A percentile compares a stretch with the other conserved stretches of the same genome.
phyloP scores from a whole-genome alignment of 2,888 invertebrate genomes.

The Ganaspis brasiliensis region DNA sequence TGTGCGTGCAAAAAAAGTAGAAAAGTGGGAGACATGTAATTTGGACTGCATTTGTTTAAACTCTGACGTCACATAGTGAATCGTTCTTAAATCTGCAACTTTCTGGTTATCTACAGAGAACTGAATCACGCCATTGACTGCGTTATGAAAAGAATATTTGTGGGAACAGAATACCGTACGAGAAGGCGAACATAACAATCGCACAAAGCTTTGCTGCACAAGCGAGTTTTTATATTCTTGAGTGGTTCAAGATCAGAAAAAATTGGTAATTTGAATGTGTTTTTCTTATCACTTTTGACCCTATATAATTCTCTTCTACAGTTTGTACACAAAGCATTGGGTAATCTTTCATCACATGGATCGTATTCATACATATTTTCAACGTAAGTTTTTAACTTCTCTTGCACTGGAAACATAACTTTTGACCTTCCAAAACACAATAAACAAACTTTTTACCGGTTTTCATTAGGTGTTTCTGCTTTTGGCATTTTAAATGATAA shows the following conservation, averaged over 20 bases:
- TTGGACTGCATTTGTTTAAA: too few species aligned
- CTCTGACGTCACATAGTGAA: too few species aligned
- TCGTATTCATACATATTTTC: slow-evolving; percentile 15
- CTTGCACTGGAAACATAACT: background rate
- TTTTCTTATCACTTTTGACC: background rate
- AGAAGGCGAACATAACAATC: background rate
- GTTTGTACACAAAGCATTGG: slow-evolving; percentile 1
- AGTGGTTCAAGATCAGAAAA: slow-evolving; percentile 15
- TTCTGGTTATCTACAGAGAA: too few species aligned
- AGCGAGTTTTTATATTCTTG: background rate
- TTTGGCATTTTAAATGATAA: too few species aligned
- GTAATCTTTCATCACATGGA: slow-evolving; percentile 13
- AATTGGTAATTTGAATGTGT: slow-evolving; percentile 4
- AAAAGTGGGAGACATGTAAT: too few species aligned
- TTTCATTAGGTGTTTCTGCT: too few species aligned
- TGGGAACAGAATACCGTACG: background rate
- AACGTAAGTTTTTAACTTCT: slow-evolving; percentile 12
- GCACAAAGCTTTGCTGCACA: background rate
- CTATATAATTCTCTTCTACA: slow-evolving; percentile 10
- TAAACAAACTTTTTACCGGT: too few species aligned
- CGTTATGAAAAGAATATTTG: background rate
- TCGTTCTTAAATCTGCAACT: too few species aligned
- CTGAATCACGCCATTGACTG: too few species aligned
- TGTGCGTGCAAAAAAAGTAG: too few species aligned
- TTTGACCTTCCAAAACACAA: too few species aligned